Conservation (phyloP, 2,113 vertebrate genomes). For the Dissostichus mawsoni region DNA sequence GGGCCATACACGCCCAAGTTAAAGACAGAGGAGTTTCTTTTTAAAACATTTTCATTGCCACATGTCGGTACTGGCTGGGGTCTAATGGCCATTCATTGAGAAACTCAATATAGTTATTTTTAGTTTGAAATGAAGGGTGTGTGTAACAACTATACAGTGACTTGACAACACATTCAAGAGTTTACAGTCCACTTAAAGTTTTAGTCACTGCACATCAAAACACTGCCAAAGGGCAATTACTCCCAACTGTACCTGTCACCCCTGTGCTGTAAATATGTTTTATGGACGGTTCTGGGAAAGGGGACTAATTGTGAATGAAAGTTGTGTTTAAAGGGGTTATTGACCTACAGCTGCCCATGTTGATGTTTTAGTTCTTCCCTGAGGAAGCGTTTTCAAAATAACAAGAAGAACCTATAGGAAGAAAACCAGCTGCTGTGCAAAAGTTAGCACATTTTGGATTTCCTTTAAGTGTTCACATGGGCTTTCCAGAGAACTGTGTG, state of each 20-base stretch:
- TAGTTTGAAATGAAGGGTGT: conserved; percentile 32
- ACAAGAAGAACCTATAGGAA: background rate
- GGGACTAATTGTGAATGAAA: conserved; percentile 50
- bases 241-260: conserved; percentile 48
- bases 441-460: conserved; percentile 4
- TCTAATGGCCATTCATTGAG: conserved; percentile 34
- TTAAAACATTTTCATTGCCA: conserved; percentile 6
- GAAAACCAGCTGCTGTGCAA: conserved; percentile 31
- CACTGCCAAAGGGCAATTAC: conserved; percentile 17
- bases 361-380: conserved; percentile 26
- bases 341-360: conserved; percentile 29
- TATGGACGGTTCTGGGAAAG: conserved; percentile 64
- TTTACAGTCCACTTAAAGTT: conserved; percentile 37
- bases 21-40: conserved; percentile 13
- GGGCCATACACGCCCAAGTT: conserved; percentile 25
- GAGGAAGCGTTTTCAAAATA: conserved; percentile 23
- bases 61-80: conserved; percentile 11
- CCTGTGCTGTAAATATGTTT: conserved; percentile 58
- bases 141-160: conserved; percentile 17
- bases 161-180: conserved; percentile 28
- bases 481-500: conserved; percentile 6
- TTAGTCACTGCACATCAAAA: conserved; percentile 43
- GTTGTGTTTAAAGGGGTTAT: conserved; percentile 42
- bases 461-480: background rate
- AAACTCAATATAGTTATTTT: conserved; percentile 18